Evolutionary conservation across 2,113 vertebrate species (phyloP), one percentile per base, ranked within the genome.

Genomic region (Copsychus sechellarum): DNA sequence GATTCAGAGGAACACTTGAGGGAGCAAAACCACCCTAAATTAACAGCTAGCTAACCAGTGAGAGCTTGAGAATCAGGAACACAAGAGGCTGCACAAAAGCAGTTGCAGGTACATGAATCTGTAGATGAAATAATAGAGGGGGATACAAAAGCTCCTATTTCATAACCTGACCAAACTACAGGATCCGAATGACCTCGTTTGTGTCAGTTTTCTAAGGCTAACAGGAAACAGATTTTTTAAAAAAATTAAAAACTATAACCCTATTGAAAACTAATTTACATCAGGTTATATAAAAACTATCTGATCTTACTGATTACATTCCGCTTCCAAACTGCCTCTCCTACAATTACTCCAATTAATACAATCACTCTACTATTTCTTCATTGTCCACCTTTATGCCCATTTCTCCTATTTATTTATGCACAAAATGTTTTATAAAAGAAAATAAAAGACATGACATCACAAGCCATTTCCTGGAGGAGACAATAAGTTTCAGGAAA

Each of bases 391-490:
- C 9, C 21, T 61, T 76, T 17, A 43, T 34, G 45, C 8, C 2
- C 5, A 48, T 73, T 76, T 80, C 13, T 50, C 15, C 7, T 12
- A 43, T 57, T 69, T 80, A n/a, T 62, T 86, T 81, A 15, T 64
- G 48, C 36, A 57, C 2, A 71, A 70, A 78, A 31, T 2, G n/a
- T 36, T 54, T 42, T 38, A 38, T 38, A 66, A 54, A 76, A 65
- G 26, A 72, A 91, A 50, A 34, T 9, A 58, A 47, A 61, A 70
- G 12, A 64, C 14, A 51, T 26, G 10, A 54, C 16, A 25, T 50
- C 0, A 1, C 9, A 61, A 83, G 5, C 13, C 10, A 73, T 0
- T 40, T 43, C 6, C 48, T 69, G 20, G 3, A 43, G 6, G 51
- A 11, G 14, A 45, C 36, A 83, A 9, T 23, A 83, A 33, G 2